Percentiles rank a stretch among this genome's conserved stretches.
Conservation (phyloP, 1,140 invertebrate species). For the Drosophila yakuba region DNA sequence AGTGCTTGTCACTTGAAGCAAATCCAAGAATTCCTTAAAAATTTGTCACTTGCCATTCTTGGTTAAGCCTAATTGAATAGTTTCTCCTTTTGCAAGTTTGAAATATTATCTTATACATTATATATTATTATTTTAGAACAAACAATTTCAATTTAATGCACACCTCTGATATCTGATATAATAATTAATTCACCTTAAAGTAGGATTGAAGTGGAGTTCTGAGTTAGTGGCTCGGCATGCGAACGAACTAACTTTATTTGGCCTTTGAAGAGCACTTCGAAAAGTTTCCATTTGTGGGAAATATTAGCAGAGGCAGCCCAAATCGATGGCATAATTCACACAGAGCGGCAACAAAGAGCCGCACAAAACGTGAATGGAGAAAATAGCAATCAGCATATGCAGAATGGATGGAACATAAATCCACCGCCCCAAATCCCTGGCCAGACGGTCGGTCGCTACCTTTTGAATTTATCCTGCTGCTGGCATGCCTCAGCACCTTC, state of each 20-base stretch:
- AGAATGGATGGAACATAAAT: slow-evolving; percentile 59
- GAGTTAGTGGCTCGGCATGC: background rate
- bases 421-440: slow-evolving; percentile 12
- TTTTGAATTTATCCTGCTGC: slow-evolving; percentile 36
- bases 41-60: background rate
- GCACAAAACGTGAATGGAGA: slow-evolving; percentile 34
- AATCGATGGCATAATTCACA: slow-evolving; percentile 56
- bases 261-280: background rate
- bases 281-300: slow-evolving; percentile 32
- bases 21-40: background rate
- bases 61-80: background rate
- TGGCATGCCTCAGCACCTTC: slow-evolving; percentile 43
- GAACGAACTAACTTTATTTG: slow-evolving; percentile 6
- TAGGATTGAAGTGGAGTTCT: background rate
- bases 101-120: too few relatives aligned
- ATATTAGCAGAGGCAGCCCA: slow-evolving; percentile 11
- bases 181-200: background rate
- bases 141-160: background rate
- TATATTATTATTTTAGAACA: background rate
- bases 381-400: slow-evolving; percentile 79
- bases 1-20: background rate
- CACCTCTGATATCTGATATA: background rate
- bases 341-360: slow-evolving; percentile 29
- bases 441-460: slow-evolving; percentile 15
- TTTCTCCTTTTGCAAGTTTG: too few relatives aligned